phyloP scores from a whole-genome alignment of 2,888 invertebrate species.

The Lepas anatifera region DNA sequence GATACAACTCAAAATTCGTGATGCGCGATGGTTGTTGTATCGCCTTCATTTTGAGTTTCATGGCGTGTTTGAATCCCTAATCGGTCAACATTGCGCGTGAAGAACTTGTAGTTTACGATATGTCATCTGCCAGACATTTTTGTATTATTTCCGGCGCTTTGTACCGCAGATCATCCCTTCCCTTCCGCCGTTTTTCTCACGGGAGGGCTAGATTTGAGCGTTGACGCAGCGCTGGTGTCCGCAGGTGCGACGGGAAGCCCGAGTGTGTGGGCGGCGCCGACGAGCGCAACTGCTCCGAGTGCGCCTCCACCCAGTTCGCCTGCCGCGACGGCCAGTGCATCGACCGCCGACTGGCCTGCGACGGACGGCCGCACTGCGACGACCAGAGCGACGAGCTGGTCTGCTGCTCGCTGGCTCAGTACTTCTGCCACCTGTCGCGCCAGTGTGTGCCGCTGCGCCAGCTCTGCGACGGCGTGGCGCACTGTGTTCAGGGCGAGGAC shows the following conservation, averaged over 20 bases:
- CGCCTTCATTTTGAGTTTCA: too few relatives aligned
- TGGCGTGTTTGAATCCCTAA: too few relatives aligned
- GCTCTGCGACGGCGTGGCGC: constrained; percentile 29
- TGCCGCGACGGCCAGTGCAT: constrained; percentile 58
- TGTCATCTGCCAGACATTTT: too few relatives aligned
- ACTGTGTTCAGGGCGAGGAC: constrained; percentile 30
- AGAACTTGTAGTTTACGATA: too few relatives aligned
- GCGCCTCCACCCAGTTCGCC: constrained; percentile 59
- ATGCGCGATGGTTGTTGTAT: too few relatives aligned
- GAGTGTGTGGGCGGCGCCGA: constrained; percentile 77
- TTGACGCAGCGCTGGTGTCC: neutral
- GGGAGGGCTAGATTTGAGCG: too few relatives aligned
- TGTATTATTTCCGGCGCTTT: too few relatives aligned
- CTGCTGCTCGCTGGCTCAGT: constrained; percentile 30
- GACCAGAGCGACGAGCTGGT: constrained; percentile 35
- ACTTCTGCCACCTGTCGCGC: constrained; percentile 27
- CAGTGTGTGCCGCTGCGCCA: constrained; percentile 20
- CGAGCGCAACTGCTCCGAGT: constrained; percentile 59
- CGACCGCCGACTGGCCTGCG: constrained; percentile 38
- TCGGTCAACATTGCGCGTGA: too few relatives aligned
- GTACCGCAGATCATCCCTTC: too few relatives aligned
- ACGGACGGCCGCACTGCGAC: constrained; percentile 33
- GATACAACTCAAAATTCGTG: too few relatives aligned
- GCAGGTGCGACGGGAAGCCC: constrained; percentile 58
- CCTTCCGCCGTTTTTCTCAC: too few relatives aligned